A percentile compares a stretch with the other conserved stretches of the same genome.
These are phyloP conservation scores for Saxidomus purpurata DNA, from an alignment of 1,140 invertebrate species.

Conservation along the genomic window DNA sequence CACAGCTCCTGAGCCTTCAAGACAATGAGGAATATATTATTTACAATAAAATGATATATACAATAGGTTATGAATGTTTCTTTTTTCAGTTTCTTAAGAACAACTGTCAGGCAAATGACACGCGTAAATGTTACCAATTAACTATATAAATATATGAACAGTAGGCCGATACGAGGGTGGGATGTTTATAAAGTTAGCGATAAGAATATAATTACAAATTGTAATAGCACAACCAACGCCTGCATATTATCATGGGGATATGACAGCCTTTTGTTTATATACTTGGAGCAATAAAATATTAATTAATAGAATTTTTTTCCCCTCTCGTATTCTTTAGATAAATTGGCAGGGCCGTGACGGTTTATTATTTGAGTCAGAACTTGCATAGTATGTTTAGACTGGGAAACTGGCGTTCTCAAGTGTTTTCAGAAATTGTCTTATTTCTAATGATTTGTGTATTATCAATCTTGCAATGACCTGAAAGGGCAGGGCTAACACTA, in stretches of 20 bases:
- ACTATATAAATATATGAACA: slow-evolving; percentile 66
- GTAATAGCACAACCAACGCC: slow-evolving; percentile 29
- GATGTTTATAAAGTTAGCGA: slow-evolving; percentile 58
- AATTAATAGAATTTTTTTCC: slow-evolving; percentile 52
- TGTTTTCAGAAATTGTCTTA: neutral
- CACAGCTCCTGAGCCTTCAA: slow-evolving; percentile 6
- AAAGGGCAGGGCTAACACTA: no score
- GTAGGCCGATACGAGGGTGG: slow-evolving; percentile 43
- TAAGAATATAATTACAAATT: slow-evolving; percentile 66
- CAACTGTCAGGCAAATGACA: slow-evolving; percentile 61
- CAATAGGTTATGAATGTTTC: slow-evolving; percentile 59
- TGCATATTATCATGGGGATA: slow-evolving; percentile 47
- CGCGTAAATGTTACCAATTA: slow-evolving; percentile 59
- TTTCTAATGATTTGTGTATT: neutral
- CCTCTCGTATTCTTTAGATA: neutral
- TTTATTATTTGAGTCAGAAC: slow-evolving; percentile 54
- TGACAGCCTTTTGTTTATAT: slow-evolving; percentile 67
- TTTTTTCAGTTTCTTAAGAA: slow-evolving; percentile 26
- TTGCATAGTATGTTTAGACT: slow-evolving; percentile 54
- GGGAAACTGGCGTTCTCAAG: neutral
- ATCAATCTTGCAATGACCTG: neutral
- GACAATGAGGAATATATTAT: slow-evolving; percentile 30
- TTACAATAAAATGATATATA: slow-evolving; percentile 56
- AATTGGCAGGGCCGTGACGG: neutral
- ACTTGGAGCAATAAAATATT: slow-evolving; percentile 52